These are phyloP conservation scores for Tachuris rubrigastra DNA, from an alignment of 2,113 vertebrate species.

Conservation along the genomic window DNA sequence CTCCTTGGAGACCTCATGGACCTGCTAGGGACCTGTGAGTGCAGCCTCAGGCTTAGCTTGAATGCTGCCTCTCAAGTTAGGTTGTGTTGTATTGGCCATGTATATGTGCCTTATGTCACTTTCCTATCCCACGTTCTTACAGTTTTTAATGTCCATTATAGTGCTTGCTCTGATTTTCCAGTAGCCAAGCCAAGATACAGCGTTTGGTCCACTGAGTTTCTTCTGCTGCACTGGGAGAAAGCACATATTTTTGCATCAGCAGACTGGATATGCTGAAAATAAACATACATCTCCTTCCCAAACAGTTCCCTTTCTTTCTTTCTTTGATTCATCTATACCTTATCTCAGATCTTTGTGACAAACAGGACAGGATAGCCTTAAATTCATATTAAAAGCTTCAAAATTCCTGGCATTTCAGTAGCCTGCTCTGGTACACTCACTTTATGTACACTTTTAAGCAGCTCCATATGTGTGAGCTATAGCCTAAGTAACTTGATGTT, in stretches of 20 bases:
- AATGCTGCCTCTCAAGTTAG: neutral
- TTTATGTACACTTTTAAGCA: constrained; percentile 57
- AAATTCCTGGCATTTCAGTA: constrained; percentile 55
- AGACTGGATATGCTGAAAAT: neutral
- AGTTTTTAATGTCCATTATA: neutral
- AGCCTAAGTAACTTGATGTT: constrained; percentile 32
- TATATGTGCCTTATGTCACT: neutral
- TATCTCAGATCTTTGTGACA: neutral
- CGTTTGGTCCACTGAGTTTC: neutral
- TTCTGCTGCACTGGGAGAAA: neutral
- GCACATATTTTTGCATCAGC: neutral
- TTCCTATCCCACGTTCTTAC: neutral
- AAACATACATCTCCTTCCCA: neutral
- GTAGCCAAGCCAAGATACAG: neutral
- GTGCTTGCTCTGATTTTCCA: neutral
- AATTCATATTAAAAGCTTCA: constrained; percentile 30
- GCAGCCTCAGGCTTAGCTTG: accelerated
- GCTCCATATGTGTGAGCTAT: constrained; percentile 60
- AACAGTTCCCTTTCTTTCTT: neutral
- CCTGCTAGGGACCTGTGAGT: neutral
- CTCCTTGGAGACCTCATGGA: neutral
- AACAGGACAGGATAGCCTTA: constrained; percentile 22
- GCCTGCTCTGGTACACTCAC: constrained; percentile 20
- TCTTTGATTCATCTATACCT: neutral
- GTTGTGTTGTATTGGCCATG: neutral